These are phyloP conservation scores for Ammodytes dubius DNA, from an alignment of 2,113 vertebrate genomes.

Conservation along the genomic window DNA sequence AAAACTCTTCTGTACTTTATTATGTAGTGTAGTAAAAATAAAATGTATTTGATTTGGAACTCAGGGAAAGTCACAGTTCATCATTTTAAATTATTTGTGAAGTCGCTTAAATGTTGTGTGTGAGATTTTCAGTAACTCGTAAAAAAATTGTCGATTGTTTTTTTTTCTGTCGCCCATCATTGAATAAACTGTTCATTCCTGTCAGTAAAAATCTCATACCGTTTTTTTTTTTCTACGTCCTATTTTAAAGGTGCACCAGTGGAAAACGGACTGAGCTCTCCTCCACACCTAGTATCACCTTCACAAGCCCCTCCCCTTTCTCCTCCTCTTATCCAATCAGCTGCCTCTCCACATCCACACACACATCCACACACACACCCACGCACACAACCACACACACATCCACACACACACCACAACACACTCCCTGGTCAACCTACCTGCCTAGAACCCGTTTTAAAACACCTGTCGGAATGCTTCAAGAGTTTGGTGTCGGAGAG, in stretches of 20 bases:
- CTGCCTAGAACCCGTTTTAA: conserved; percentile 18
- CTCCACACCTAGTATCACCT: conserved; percentile 23
- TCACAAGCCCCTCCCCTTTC: neutral
- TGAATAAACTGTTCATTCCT: neutral
- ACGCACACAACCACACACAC: neutral
- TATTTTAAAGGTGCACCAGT: conserved; percentile 30
- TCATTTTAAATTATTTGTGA: neutral
- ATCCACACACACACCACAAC: conserved; percentile 10
- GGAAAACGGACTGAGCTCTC: conserved; percentile 46
- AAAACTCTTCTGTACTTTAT: no score
- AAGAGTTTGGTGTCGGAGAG: conserved; percentile 69
- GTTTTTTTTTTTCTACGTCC: conserved; percentile 5
- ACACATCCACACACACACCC: conserved; percentile 16
- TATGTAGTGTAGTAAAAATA: neutral
- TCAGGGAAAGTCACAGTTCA: no score
- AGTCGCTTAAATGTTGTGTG: neutral
- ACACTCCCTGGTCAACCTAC: neutral
- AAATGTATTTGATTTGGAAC: no score
- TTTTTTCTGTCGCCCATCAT: no score
- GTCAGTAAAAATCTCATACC: neutral
- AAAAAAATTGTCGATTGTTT: no score
- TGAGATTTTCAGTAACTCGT: no score
- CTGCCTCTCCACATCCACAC: conserved; percentile 26
- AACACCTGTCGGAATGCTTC: conserved; percentile 64
- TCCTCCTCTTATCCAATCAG: neutral